phyloP scores from a whole-genome alignment of 2,797 vertebrate species.

The Lerista edwardsae region DNA sequence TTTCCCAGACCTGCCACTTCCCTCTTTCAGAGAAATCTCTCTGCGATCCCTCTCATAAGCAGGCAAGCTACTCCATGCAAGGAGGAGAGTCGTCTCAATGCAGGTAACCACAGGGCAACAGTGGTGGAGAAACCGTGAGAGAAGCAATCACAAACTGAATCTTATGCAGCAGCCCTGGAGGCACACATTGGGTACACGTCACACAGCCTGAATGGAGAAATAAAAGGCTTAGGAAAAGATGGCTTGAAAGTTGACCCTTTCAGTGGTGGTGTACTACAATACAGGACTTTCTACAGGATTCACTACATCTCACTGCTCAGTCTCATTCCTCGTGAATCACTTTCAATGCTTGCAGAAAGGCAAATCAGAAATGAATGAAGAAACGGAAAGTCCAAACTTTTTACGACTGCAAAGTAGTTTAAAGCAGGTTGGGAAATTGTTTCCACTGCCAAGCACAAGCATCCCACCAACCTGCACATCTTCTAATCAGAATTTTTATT shows the following conservation, averaged over 20 bases:
- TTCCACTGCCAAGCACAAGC: not conserved
- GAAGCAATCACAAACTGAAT: not conserved
- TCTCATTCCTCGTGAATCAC: not conserved
- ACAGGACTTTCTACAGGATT: no score
- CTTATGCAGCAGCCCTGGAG: not conserved
- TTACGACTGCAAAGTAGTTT: not conserved
- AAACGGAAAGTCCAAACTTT: not conserved
- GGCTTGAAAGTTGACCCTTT: not conserved
- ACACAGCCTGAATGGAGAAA: not conserved
- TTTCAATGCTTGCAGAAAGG: not conserved
- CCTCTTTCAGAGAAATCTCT: not conserved
- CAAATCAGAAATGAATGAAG: not conserved
- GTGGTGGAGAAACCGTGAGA: no score
- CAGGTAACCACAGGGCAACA: no score
- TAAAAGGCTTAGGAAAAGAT: not conserved
- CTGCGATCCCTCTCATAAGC: no score
- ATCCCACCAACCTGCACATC: not conserved
- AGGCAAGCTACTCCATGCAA: not conserved
- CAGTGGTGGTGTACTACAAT: no score
- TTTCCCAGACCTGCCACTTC: not conserved
- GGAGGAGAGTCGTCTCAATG: not conserved
- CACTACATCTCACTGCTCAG: not conserved
- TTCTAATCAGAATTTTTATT: not conserved
- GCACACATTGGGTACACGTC: not conserved
- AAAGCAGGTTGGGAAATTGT: not conserved